These are phyloP conservation scores for Drosophila cracens DNA, from an alignment of 2,888 invertebrate species.

Conservation along the genomic window DNA sequence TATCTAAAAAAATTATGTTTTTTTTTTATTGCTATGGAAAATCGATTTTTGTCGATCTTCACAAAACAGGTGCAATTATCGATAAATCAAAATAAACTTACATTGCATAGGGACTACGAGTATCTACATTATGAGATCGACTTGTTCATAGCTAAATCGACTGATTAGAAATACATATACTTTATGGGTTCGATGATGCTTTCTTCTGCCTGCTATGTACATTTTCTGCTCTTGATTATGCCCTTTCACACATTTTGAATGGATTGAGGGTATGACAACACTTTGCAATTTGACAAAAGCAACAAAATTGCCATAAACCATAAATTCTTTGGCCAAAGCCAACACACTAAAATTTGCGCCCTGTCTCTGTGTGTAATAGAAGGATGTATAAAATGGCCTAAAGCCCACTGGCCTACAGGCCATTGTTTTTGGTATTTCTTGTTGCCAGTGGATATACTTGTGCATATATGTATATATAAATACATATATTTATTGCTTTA, in stretches of 20 bases:
- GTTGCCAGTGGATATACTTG: slow-evolving; percentile 42
- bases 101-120: fast-evolving
- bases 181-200: not conserved
- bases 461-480: slow-evolving; percentile 1
- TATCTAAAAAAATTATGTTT: not conserved
- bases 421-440: slow-evolving; percentile 41
- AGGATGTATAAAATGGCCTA: slow-evolving; percentile 25
- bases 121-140: not conserved
- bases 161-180: not conserved
- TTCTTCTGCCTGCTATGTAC: not conserved
- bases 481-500: slow-evolving; percentile 11
- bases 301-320: slow-evolving; percentile 75
- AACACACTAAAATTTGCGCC: slow-evolving; percentile 64
- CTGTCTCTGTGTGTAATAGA: slow-evolving; percentile 10
- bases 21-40: not conserved
- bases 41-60: not conserved
- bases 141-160: not conserved
- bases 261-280: slow-evolving; percentile 9
- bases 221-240: not conserved
- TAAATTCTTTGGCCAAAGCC: slow-evolving; percentile 69
- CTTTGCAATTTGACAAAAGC: slow-evolving; percentile 76
- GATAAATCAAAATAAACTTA: not conserved
- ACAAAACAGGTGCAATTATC: not conserved
- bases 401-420: slow-evolving; percentile 16
- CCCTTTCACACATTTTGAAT: not conserved